Percentiles rank a stretch among this genome's conserved stretches.
Evolutionary conservation across 2,113 vertebrate species (phyloP).

Genomic region (Cariama cristata): DNA sequence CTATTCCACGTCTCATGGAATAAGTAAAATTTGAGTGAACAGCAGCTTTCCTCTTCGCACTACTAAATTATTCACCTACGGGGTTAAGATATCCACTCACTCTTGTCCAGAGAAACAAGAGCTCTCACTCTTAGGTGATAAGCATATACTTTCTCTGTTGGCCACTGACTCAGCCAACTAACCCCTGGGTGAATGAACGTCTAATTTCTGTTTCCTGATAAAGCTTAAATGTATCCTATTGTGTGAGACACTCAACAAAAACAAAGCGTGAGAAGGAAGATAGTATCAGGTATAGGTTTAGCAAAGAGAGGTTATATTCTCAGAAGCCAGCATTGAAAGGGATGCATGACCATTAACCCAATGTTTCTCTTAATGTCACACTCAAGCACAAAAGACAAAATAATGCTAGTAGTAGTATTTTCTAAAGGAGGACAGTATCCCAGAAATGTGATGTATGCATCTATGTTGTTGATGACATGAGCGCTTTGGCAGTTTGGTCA

Average conservation of each 20-base stretch:
- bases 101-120: background rate
- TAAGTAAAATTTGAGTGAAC: background rate
- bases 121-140: background rate
- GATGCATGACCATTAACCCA: background rate
- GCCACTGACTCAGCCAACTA: background rate
- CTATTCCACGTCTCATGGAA: background rate
- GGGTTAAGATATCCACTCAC: background rate
- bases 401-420: background rate
- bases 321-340: background rate
- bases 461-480: background rate
- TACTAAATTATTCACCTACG: background rate
- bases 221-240: background rate
- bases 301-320: background rate
- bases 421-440: background rate
- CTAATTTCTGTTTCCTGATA: background rate
- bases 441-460: background rate
- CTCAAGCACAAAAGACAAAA: background rate
- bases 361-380: background rate
- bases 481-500: background rate
- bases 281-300: background rate
- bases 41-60: background rate
- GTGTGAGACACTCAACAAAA: background rate
- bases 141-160: background rate
- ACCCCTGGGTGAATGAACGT: rapidly evolving
- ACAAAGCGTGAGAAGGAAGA: background rate